Evolutionary conservation across 2,113 vertebrate genomes (phyloP), one percentile per base, ranked within the genome.

Genomic region (Alouatta palliata): DNA sequence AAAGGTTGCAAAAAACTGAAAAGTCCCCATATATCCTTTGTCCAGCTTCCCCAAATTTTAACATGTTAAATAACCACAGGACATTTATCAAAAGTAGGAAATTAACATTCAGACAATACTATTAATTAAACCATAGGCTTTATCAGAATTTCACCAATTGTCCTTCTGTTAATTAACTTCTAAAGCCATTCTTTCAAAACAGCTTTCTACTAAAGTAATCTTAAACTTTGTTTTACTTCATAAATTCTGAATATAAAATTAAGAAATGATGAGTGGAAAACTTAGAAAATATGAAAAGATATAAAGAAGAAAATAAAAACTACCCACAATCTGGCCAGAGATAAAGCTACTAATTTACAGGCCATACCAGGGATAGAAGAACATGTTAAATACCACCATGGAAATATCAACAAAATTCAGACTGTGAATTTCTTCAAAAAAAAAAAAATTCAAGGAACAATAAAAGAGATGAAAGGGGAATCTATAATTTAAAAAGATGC

Each of bases 171-270:
- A 6, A 20, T 43, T 80, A 84, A 66, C 92, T 92, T 94, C 49
- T 77, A 94, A 94, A 77, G 32, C 3, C 27, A 49, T 91, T 23
- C 8, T 93, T 87, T 92, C 49, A 30, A 84, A 76, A 83, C 79
- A 87, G 17, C 5, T 73, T 81, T 71, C 86, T 64, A 54, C 49
- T 84, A 68, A 87, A 52, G 20, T 32, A 54, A 83, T 61, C 35
- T 83, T 91, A 77, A 85, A 93, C 3, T 43, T 45, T 68, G 90
- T 86, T 88, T n/a, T 68, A 37, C 40, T 58, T 85, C 75, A 52
- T 68, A 73, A 87, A 9, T 96, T 96, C 64, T 93, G 40, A 92
- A 80, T 87, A 84, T 81, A 93, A 84, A 91, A 90, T 23, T 93
- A 81, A 96, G 47, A 21, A 95, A 76, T 75, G n/a, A 76, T 21